These are phyloP conservation scores for Oxyruncus cristatus DNA, from an alignment of 2,113 vertebrate genomes.

Conservation along the genomic window DNA sequence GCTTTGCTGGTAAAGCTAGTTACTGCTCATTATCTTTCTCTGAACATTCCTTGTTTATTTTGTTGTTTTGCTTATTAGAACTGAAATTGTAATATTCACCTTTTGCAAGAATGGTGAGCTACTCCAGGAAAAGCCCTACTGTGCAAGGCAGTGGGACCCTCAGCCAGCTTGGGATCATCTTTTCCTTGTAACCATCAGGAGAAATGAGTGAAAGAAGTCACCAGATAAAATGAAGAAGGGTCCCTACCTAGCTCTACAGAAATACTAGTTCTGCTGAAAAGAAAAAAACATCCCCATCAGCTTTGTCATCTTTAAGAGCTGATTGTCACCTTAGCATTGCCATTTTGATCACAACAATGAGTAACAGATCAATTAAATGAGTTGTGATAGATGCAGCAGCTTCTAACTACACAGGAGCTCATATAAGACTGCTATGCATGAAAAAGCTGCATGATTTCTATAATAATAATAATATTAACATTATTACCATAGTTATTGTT, in stretches of 20 bases:
- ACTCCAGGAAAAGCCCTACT: not conserved
- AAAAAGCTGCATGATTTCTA: not conserved
- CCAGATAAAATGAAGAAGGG: not conserved
- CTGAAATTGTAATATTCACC: not conserved
- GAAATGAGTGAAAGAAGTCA: not conserved
- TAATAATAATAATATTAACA: not conserved
- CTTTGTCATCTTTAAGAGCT: not conserved
- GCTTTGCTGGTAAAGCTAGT: not conserved
- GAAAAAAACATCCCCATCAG: not conserved
- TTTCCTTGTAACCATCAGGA: not conserved
- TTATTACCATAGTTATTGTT: not conserved
- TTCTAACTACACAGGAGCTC: not conserved
- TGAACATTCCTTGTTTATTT: not conserved
- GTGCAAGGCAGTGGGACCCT: not conserved
- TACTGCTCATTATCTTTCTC: not conserved
- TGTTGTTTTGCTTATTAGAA: not conserved
- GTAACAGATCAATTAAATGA: not conserved
- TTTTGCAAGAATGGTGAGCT: not conserved
- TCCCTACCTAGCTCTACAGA: not conserved
- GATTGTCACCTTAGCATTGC: not conserved
- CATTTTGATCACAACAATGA: not conserved
- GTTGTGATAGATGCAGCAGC: not conserved
- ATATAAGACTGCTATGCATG: not conserved
- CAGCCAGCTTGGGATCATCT: not conserved
- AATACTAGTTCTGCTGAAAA: not conserved